A percentile compares a stretch with the other conserved stretches of the same genome.
phyloP scores from a whole-genome alignment of 35 echinoderm and acorn worm species.

The Ophiothrix spiculata region DNA sequence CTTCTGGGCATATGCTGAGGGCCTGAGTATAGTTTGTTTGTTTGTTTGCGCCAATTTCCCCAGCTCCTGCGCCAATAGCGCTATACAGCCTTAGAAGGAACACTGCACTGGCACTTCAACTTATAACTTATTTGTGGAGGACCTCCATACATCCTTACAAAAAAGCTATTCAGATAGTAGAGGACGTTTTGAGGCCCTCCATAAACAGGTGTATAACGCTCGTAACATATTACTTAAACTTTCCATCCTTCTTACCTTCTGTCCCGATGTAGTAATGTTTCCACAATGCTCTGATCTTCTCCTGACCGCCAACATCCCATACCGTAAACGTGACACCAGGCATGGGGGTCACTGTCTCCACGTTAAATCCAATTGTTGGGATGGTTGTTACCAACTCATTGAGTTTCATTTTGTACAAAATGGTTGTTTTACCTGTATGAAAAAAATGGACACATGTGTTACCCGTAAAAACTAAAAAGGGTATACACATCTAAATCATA shows the following conservation, averaged over 20 bases:
- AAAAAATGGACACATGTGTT: background rate
- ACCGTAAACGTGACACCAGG: conserved; percentile 49
- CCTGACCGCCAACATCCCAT: conserved; percentile 80
- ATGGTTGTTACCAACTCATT: conserved; percentile 70
- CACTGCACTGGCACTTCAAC: too few species aligned
- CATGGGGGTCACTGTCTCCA: conserved; percentile 58
- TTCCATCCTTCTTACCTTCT: conserved; percentile 42
- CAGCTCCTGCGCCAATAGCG: too few species aligned
- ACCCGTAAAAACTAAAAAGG: background rate
- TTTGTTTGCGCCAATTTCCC: background rate
- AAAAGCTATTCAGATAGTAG: background rate
- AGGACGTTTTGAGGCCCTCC: background rate
- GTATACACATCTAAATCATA: background rate
- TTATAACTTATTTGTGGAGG: background rate
- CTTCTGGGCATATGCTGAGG: background rate
- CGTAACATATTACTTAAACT: background rate
- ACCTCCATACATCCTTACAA: background rate
- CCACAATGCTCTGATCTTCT: conserved; percentile 62
- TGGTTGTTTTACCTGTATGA: conserved; percentile 67
- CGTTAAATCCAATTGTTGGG: conserved; percentile 85
- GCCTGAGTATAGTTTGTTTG: background rate
- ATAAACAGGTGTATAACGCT: background rate
- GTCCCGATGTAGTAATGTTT: conserved; percentile 63
- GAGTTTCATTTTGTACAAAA: conserved; percentile 67
- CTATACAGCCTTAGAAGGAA: too few species aligned